Conservation (phyloP, 1,140 invertebrate genomes). For the Pseudoatta argentina region DNA sequence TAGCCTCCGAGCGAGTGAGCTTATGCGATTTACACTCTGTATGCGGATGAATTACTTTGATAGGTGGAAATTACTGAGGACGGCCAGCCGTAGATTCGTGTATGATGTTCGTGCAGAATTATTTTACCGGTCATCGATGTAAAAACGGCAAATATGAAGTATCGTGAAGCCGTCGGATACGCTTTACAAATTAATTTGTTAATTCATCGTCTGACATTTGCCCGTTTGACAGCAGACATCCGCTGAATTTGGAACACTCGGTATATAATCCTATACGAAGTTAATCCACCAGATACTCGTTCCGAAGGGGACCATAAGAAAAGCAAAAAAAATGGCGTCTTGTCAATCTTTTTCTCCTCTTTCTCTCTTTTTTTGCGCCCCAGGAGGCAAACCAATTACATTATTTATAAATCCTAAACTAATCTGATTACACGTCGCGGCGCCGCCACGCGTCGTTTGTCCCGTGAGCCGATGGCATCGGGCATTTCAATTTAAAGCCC, state of each 20-base stretch:
- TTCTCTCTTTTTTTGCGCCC: slow-evolving; percentile 29
- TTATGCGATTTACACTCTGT: slow-evolving; percentile 65
- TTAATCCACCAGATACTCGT: slow-evolving; percentile 17
- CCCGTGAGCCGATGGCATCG: slow-evolving; percentile 65
- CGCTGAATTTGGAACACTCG: slow-evolving; percentile 9
- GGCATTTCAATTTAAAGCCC: slow-evolving; percentile 68
- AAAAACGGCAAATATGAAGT: background rate
- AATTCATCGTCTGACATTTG: slow-evolving; percentile 2
- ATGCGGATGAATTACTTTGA: slow-evolving; percentile 63
- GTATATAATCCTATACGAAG: slow-evolving; percentile 4
- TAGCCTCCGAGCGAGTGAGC: slow-evolving; percentile 59
- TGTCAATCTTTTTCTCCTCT: slow-evolving; percentile 16
- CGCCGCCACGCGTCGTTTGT: slow-evolving; percentile 71
- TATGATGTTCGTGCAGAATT: background rate
- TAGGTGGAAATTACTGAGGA: slow-evolving; percentile 51
- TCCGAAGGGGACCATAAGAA: background rate
- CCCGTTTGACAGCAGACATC: slow-evolving; percentile 32
- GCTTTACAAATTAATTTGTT: slow-evolving; percentile 33
- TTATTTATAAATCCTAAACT: slow-evolving; percentile 77
- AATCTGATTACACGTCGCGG: slow-evolving; percentile 74
- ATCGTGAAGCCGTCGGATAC: slow-evolving; percentile 14
- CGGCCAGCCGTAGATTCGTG: background rate
- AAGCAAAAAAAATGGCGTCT: background rate
- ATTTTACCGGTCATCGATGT: slow-evolving; percentile 24
- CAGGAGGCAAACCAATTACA: slow-evolving; percentile 77